Evolutionary conservation across 2,113 vertebrate genomes (phyloP).

Genomic region (Xenopus laevis): DNA sequence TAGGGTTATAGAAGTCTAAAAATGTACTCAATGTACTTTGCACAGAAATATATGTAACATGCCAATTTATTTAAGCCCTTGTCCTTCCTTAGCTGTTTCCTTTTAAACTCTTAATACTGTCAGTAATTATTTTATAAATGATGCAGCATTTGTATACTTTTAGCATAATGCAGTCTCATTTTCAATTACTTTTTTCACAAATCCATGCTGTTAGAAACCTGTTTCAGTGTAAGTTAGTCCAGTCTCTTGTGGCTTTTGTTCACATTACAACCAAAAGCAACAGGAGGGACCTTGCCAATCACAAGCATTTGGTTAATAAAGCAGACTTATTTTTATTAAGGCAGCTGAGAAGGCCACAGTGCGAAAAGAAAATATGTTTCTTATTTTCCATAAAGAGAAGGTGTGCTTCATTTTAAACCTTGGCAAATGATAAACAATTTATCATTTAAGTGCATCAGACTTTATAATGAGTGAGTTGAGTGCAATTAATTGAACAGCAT

Average conservation of each 20-base stretch:
- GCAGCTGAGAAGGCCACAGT: conserved; percentile 40
- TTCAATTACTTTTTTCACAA: conserved; percentile 61
- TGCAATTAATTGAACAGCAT: conserved; percentile 49
- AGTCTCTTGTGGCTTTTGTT: conserved; percentile 55
- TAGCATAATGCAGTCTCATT: conserved; percentile 63
- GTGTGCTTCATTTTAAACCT: conserved; percentile 36
- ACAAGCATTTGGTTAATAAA: conserved; percentile 21
- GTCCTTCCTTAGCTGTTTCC: background rate
- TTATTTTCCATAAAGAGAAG: conserved; percentile 51
- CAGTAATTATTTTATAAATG: conserved; percentile 60
- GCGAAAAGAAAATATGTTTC: conserved; percentile 29
- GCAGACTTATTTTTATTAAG: conserved; percentile 50
- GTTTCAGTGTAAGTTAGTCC: conserved; percentile 58
- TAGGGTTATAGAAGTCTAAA: too few species aligned
- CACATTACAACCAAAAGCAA: conserved; percentile 52
- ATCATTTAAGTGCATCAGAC: conserved; percentile 48
- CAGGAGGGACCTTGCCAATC: conserved; percentile 53
- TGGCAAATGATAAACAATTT: conserved; percentile 40
- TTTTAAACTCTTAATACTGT: background rate
- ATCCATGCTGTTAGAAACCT: conserved; percentile 63
- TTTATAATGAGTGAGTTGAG: conserved; percentile 45
- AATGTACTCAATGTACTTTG: too few species aligned
- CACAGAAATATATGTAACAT: too few species aligned
- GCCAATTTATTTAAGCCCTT: conserved; percentile 2
- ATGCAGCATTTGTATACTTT: conserved; percentile 58